Evolutionary conservation across 2,888 invertebrate species (phyloP), one percentile per base, ranked within the genome.

Genomic region (Stenoptilia bipunctidactyla): DNA sequence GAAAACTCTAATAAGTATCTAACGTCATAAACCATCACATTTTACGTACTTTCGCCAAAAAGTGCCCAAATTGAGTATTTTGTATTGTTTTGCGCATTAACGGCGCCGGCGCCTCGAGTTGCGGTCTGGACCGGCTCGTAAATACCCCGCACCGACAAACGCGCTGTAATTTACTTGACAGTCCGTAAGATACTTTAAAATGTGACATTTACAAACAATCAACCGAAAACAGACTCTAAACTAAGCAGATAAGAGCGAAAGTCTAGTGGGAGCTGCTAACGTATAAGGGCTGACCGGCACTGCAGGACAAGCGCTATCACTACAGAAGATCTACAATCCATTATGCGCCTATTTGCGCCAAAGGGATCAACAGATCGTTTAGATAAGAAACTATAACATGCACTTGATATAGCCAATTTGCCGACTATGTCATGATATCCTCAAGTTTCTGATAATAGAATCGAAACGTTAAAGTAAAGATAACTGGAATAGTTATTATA

Each of bases 141-240:
- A 80, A 79, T 80, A 72, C 74, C 58, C 68, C 64, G 68, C 62
- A 63, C 77, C 74, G 73, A 75, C 79, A 75, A 77, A 73, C 72
- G 73, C 55, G 55, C 60, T 53, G 74, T 76, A 73, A 82, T 79
- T 80, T 73, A 75, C 76, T 70, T 76, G 82, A 82, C 82, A 77
- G 72, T 65, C 62, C 63, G 58, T 64, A 51, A 55, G 55, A 58
- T 53, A 30, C 30, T 30, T 30, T 30, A 8, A 30, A 30, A 30
- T 30, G 30, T 30, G 30, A 30, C 30, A 30, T n/a, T 30, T 12
- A 3, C 3, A 12, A 8, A 9, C 12, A 3, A 8, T 2, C 12
- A 30, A n/a, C 2, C 30, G 30, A 30, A n/a, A n/a, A n/a, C 10
- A 4, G 10, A 12, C 30, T 12, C 10, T 30, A 30, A 30, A 12